Percentiles rank a stretch among this genome's conserved stretches.
These are phyloP conservation scores for Kryphioiulus occultus DNA, from an alignment of 2,888 invertebrate species.

Conservation along the genomic window DNA sequence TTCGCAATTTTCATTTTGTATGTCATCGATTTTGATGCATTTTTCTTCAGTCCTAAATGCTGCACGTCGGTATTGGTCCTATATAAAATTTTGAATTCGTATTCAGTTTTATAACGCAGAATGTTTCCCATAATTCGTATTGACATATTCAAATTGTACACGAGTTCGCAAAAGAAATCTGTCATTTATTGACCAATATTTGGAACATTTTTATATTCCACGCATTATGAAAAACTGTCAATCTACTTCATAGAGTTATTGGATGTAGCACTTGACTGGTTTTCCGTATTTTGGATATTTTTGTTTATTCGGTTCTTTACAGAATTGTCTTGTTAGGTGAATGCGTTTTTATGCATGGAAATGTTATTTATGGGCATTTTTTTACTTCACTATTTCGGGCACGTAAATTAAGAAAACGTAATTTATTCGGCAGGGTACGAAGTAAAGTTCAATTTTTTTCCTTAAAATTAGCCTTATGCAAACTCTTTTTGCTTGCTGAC, in stretches of 20 bases:
- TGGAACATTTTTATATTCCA: background rate
- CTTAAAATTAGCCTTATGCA: background rate
- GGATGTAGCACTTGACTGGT: background rate
- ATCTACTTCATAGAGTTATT: background rate
- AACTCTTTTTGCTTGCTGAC: background rate
- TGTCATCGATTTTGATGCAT: background rate
- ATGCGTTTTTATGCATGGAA: background rate
- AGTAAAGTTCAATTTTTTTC: slow-evolving; percentile 4
- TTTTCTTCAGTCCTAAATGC: background rate
- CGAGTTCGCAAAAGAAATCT: background rate
- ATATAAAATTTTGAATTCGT: background rate
- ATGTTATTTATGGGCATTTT: background rate
- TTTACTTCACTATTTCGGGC: background rate
- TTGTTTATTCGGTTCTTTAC: background rate
- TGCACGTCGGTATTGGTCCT: background rate
- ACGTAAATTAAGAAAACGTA: slow-evolving; percentile 14
- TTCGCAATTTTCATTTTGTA: background rate
- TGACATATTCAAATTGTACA: background rate
- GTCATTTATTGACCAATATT: background rate
- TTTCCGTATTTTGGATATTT: background rate
- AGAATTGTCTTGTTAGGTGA: background rate
- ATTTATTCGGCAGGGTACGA: background rate
- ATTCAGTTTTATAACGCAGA: background rate
- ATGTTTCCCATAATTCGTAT: background rate
- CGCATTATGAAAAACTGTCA: background rate